Evolutionary conservation across 2,113 vertebrate species (phyloP).

Genomic region (Isurus oxyrinchus): DNA sequence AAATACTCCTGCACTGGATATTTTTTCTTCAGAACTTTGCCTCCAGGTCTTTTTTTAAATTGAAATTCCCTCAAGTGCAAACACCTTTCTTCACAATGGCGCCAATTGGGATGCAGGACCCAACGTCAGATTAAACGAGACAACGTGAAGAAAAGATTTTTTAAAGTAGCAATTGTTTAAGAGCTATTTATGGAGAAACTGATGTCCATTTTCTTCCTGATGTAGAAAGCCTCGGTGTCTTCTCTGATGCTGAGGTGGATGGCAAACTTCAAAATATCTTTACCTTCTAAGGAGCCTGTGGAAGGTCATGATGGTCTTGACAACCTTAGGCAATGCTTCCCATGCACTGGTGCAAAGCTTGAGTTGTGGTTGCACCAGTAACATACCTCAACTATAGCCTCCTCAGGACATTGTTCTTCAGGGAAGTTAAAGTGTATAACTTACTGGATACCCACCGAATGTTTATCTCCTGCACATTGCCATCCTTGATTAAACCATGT

Average conservation of each 20-base stretch:
- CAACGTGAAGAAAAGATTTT: no score
- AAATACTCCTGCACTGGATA: no score
- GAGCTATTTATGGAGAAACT: neutral
- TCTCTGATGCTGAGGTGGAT: neutral
- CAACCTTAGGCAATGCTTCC: neutral
- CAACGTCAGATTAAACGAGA: no score
- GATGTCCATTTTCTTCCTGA: neutral
- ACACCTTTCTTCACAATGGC: no score
- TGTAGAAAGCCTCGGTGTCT: no score
- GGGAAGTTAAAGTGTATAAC: neutral
- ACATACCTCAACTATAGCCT: neutral
- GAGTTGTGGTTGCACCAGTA: no score
- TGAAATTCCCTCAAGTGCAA: no score
- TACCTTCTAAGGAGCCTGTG: neutral
- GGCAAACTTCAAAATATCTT: neutral
- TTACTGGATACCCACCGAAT: neutral
- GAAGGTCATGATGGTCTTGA: neutral
- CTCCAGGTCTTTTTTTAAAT: no score
- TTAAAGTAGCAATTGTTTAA: no score
- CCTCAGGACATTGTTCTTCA: neutral
- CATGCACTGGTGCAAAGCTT: neutral
- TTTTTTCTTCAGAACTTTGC: no score
- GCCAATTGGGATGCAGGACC: no score
- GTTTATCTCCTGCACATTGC: neutral
- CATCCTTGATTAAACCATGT: no score